Evolutionary conservation across 2,113 vertebrate species (phyloP).

Genomic region (Microcebus tavaratra): DNA sequence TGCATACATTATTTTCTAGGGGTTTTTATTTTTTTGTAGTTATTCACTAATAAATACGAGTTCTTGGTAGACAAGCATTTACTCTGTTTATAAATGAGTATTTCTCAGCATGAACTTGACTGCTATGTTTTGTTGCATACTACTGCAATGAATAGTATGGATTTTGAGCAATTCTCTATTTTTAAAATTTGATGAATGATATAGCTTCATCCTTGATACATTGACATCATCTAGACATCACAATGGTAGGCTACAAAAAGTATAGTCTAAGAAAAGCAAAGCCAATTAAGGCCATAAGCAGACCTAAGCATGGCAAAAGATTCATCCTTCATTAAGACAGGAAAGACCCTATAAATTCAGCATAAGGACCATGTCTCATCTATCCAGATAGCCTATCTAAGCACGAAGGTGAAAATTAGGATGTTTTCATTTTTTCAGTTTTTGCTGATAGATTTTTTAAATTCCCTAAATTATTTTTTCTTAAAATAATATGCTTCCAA

Average conservation of each 20-base stretch:
- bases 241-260: background rate
- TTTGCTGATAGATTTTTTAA: background rate
- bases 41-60: constrained; percentile 1
- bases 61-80: background rate
- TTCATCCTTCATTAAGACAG: background rate
- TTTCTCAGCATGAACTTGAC: background rate
- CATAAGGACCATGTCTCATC: background rate
- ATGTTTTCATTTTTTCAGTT: background rate
- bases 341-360: background rate
- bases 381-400: background rate
- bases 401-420: background rate
- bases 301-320: background rate
- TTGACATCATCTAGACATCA: background rate
- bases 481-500: background rate
- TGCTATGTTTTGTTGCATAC: background rate
- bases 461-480: background rate
- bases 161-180: background rate
- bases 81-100: background rate
- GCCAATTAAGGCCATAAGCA: background rate
- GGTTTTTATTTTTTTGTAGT: background rate
- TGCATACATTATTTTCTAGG: background rate
- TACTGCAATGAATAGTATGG: background rate
- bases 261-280: background rate
- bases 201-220: background rate
- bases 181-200: background rate